Evolutionary conservation across 2,888 invertebrate species (phyloP).

Genomic region (Nephrotoma guestfalica): DNA sequence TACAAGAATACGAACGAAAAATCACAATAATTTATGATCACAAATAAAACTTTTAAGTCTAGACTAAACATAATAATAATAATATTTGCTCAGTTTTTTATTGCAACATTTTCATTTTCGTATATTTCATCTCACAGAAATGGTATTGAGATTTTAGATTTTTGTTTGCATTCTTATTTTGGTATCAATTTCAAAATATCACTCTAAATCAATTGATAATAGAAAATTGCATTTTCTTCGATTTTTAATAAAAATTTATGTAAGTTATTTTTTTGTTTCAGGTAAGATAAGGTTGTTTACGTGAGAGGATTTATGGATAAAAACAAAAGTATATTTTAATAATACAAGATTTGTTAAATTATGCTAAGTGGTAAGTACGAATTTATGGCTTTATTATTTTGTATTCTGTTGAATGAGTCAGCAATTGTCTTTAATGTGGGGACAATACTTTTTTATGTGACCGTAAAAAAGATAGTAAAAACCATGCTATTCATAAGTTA

Average conservation of each 20-base stretch:
- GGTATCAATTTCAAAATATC: not conserved
- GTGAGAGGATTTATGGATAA: not conserved
- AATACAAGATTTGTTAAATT: not conserved
- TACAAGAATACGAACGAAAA: not conserved
- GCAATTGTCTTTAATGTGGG: too few species aligned
- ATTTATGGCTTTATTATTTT: not conserved
- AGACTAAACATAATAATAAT: not conserved
- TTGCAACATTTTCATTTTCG: not conserved
- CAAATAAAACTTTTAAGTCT: not conserved
- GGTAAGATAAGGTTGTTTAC: not conserved
- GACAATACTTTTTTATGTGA: too few species aligned
- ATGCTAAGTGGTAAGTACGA: not conserved
- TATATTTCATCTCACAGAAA: not conserved
- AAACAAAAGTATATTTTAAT: not conserved
- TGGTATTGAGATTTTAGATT: not conserved
- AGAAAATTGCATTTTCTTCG: not conserved
- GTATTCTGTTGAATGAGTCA: too few species aligned
- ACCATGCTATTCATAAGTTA: too few species aligned
- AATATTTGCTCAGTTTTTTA: not conserved
- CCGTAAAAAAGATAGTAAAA: too few species aligned
- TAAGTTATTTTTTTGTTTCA: not conserved
- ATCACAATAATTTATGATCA: not conserved
- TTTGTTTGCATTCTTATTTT: not conserved
- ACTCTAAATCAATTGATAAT: not conserved
- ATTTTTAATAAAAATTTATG: not conserved